phyloP scores from a whole-genome alignment of 2,113 vertebrate genomes.

The Atherinomorus stipes region DNA sequence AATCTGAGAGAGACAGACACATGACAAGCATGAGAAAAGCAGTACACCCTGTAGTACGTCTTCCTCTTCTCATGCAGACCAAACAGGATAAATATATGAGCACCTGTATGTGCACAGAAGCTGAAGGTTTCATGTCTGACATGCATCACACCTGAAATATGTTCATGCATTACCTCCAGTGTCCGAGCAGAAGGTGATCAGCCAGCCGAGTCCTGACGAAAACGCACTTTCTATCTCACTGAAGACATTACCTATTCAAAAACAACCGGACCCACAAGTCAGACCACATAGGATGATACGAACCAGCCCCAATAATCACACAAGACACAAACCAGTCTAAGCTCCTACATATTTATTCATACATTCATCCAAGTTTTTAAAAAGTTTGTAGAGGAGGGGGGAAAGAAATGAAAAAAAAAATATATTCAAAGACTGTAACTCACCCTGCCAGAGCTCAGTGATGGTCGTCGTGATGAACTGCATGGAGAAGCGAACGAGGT shows the following conservation, averaged over 20 bases:
- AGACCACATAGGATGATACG: neutral
- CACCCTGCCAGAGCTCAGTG: slow-evolving; percentile 93
- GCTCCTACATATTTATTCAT: neutral
- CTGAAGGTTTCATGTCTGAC: neutral
- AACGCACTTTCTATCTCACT: slow-evolving; percentile 89
- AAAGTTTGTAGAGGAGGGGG: too few relatives aligned
- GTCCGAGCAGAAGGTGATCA: slow-evolving; percentile 93
- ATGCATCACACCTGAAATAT: neutral
- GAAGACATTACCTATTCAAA: slow-evolving; percentile 89
- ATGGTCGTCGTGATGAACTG: slow-evolving; percentile 90
- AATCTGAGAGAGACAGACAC: slow-evolving; percentile 84
- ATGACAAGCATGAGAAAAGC: neutral
- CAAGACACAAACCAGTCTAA: neutral
- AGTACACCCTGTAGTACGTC: neutral
- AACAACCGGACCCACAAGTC: neutral
- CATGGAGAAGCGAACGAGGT: slow-evolving; percentile 91
- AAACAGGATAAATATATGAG: neutral
- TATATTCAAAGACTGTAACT: slow-evolving; percentile 16
- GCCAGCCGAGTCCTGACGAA: slow-evolving; percentile 89
- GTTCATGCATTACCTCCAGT: slow-evolving; percentile 85
- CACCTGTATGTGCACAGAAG: neutral
- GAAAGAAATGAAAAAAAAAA: neutral
- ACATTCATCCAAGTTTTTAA: neutral
- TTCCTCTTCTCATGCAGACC: too few relatives aligned
- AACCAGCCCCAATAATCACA: neutral